Conservation (phyloP, 2,113 vertebrate species). For the Dolichallabes microphthalmus region DNA sequence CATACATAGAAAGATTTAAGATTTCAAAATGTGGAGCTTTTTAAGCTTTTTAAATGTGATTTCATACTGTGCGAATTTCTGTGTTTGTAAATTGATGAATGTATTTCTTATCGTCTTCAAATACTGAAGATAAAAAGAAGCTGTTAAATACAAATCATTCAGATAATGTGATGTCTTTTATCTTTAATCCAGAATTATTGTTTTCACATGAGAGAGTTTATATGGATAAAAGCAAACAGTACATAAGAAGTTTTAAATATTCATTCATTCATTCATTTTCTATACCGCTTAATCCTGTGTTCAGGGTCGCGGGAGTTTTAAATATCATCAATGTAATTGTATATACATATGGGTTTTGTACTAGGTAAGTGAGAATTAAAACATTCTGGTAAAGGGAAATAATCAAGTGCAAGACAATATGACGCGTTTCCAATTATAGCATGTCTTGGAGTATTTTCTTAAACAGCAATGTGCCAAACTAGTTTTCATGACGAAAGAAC, state of each 20-base stretch:
- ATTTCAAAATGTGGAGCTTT: not conserved
- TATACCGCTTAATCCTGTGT: no score
- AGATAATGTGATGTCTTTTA: not conserved
- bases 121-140: not conserved
- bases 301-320: no score
- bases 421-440: not conserved
- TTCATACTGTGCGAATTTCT: not conserved
- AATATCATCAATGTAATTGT: not conserved
- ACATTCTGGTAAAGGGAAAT: not conserved
- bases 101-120: not conserved
- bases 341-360: no score
- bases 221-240: not conserved
- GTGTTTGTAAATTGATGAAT: slow-evolving; percentile 3
- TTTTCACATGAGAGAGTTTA: not conserved
- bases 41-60: not conserved
- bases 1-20: not conserved
- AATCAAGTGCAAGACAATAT: not conserved
- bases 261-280: no score
- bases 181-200: not conserved
- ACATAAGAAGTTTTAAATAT: not conserved
- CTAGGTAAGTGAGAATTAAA: not conserved
- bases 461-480: not conserved
- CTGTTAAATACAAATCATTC: not conserved
- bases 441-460: not conserved
- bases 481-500: not conserved